Conservation (phyloP, 1,140 invertebrate species). For the Halictus rubicundus region DNA sequence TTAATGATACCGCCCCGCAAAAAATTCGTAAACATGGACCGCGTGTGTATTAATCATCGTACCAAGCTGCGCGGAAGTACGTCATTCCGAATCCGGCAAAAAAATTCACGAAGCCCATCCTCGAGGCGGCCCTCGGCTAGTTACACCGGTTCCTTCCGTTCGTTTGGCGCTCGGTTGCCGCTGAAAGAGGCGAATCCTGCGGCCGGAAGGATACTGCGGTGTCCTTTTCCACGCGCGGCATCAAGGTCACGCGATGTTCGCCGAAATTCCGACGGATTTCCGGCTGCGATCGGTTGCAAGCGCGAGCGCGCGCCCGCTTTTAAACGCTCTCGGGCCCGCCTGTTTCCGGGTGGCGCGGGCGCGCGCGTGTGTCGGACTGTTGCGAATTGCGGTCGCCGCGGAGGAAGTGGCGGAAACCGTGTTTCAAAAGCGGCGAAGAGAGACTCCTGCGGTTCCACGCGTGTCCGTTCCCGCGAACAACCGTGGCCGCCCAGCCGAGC, state of each 20-base stretch:
- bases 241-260: slow-evolving; percentile 7
- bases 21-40: too few relatives aligned
- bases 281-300: slow-evolving; percentile 11
- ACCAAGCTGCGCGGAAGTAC: too few relatives aligned
- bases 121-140: too few relatives aligned
- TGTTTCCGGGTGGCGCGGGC: neutral
- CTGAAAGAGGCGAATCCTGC: slow-evolving; percentile 13
- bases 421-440: neutral
- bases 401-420: slow-evolving; percentile 10
- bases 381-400: slow-evolving; percentile 9
- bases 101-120: too few relatives aligned
- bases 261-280: slow-evolving; percentile 33
- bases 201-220: slow-evolving; percentile 64
- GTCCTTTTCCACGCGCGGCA: slow-evolving; percentile 30
- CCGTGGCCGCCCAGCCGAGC: too few relatives aligned
- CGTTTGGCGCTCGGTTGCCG: neutral
- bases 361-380: neutral
- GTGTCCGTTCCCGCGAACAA: neutral
- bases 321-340: neutral
- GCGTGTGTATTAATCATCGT: too few relatives aligned
- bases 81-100: too few relatives aligned
- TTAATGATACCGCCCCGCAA: too few relatives aligned
- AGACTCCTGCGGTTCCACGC: neutral
- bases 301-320: neutral
- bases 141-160: neutral